Base-by-base conservation (phyloP, 2,797 vertebrate species). In the Echiichthys vipera region DNA sequence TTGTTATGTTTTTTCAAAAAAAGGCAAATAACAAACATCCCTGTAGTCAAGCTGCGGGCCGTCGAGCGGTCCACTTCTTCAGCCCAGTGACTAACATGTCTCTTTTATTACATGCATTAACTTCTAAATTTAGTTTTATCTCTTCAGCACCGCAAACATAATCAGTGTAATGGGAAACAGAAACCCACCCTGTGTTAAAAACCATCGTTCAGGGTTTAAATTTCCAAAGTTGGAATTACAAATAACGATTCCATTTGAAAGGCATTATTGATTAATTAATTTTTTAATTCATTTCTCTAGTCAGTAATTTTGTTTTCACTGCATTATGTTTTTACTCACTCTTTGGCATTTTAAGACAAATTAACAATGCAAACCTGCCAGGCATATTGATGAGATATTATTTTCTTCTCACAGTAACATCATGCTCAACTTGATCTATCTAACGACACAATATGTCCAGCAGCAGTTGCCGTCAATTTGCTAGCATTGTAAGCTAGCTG, bases 21-120 rank as follows among this genome's bases (percentile, higher is more conserved):
- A 83, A 77, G 67, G 77, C 80, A 88, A 90, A 86, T 76, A 85
- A 84, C 84, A 92, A 90, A 88, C 81, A 91, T 83, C 80, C 79
- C 78, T n/a, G 66, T 73, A 84, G 80, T 85, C 55, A 77, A 64
- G 77, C 74, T 85, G 78, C n/a, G 0, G 55, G 58, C 56, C 27
- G 27, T 81, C 78, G 77, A 79, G 56, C 55, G 25, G 74, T 81
- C 86, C 83, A 67, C 59, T 76, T 74, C 72, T 81, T 22, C 63
- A 71, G 76, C 65, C 76, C 73, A 57, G 57, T 43, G 65, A 84
- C 67, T 45, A 79, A 67, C 83, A 83, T 73, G 81, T 84, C 85
- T 86, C 70, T 90, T 85, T 81, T 77, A 86, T 89, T 91, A 84
- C 77, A 54, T 8, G 47, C 83, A 84, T 83, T 81, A 83, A 54